Conservation (phyloP, 2,113 vertebrate species). For the Saguinus imperator region DNA sequence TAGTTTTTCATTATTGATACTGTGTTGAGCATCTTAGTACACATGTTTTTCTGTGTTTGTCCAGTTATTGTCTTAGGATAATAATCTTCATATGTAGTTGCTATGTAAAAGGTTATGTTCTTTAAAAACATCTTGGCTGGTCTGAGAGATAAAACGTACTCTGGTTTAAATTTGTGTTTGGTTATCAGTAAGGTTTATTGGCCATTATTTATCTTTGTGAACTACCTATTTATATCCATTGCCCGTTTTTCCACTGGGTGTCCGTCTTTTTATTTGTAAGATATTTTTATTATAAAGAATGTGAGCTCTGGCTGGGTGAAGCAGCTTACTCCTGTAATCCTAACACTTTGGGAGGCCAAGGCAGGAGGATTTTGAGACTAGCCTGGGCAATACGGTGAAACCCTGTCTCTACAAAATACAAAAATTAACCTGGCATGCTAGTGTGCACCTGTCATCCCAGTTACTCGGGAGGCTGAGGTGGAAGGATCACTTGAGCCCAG, state of each 20-base stretch:
- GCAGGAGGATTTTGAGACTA: too few species aligned
- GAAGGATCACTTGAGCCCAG: too few species aligned
- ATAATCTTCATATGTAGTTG: not conserved
- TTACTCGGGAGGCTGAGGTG: too few species aligned
- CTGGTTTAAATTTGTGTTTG: not conserved
- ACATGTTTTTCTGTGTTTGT: not conserved
- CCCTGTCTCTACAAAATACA: too few species aligned
- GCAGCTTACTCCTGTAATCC: too few species aligned
- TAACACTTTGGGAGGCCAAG: too few species aligned
- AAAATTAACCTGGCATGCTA: too few species aligned
- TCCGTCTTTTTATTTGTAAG: not conserved
- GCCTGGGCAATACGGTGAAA: too few species aligned
- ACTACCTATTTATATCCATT: not conserved
- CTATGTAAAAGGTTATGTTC: not conserved
- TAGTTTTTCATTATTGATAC: not conserved
- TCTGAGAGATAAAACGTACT: not conserved
- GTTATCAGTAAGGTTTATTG: not conserved
- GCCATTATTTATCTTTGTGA: not conserved
- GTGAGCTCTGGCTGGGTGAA: not conserved
- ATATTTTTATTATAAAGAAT: conserved; percentile 22
- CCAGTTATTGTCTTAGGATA: conserved; percentile 16
- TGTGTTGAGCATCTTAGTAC: not conserved
- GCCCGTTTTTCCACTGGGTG: not conserved
- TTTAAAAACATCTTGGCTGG: not conserved
- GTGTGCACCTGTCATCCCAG: too few species aligned